Conservation (phyloP, 92 coral and sea anemone genomes). For the Heliopora coerulea region DNA sequence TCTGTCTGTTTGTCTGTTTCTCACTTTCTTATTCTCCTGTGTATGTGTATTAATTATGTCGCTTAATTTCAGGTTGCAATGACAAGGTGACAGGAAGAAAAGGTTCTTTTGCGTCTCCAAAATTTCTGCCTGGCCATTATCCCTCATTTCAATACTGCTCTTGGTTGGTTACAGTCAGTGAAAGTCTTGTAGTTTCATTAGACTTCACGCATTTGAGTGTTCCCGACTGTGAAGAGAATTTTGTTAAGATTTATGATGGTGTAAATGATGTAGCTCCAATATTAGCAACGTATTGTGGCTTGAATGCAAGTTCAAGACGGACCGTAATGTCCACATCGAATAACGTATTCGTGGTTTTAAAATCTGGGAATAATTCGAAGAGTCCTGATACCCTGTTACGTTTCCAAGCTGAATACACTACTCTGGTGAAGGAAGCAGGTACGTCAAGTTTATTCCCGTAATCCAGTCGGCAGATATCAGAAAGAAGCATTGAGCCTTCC, state of each 20-base stretch:
- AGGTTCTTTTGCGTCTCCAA: neutral
- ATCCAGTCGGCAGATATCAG: too few species aligned
- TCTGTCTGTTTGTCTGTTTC: too few species aligned
- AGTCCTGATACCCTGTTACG: neutral
- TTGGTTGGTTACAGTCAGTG: constrained; percentile 9
- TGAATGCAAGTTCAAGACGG: neutral
- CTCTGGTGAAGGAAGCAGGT: neutral
- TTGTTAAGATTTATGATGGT: constrained; percentile 8
- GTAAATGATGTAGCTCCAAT: neutral
- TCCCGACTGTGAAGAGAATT: constrained; percentile 6
- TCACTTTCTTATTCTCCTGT: too few species aligned
- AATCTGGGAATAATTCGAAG: constrained; percentile 3
- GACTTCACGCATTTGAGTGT: neutral
- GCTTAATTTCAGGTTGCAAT: neutral
- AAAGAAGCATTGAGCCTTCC: too few species aligned
- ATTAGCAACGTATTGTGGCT: constrained; percentile 11
- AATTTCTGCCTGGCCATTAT: neutral
- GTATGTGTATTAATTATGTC: too few species aligned
- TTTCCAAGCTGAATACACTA: neutral
- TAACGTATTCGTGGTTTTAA: constrained; percentile 3
- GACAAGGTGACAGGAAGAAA: neutral
- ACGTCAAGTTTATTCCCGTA: neutral
- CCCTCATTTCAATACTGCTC: constrained; percentile 11
- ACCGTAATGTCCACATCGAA: neutral
- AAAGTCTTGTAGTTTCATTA: constrained; percentile 7